Evolutionary conservation across 1,140 invertebrate genomes (phyloP), one percentile per base, ranked within the genome.

Genomic region (Aradophagus sp.): DNA sequence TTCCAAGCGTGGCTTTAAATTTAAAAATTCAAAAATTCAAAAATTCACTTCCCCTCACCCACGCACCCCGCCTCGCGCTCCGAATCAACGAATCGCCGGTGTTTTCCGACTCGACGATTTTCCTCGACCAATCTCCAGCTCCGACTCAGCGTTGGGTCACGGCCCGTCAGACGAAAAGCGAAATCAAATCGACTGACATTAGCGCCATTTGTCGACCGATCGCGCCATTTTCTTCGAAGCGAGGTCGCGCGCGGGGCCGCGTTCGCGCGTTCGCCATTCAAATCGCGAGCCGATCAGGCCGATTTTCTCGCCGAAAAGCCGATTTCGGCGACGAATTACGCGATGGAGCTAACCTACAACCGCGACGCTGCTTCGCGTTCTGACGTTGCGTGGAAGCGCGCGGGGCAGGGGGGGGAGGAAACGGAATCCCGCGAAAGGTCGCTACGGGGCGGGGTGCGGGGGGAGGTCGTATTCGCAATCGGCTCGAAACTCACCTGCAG

Each of bases 1-100:
- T 31, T 26, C 15, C 7, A 23, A 27, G 15, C 17, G 12, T 3
- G 29, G 71, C 81, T 84, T 84, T 83, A 83, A 82, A 84, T 84
- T 84, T 83, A 83, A 82, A 84, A 83, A 82, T 84, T 84, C 80
- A 83, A 84, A 83, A 77, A 83, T 84, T 84, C 79, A 82, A 84
- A 84, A 77, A 62, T 8, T 23, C 4, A 23, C n/a, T n/a, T n/a
- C n/a, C n/a, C n/a, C n/a, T n/a, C n/a, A n/a, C n/a, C n/a, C n/a
- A n/a, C n/a, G n/a, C n/a, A n/a, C n/a, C n/a, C n/a, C 4, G 20
- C 8, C 20, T 4, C 20, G 20, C 20, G 20, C 4, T 23, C 4
- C 8, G 20, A 8, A 8, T 5, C 20, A 5, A 5, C 20, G 20
- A 5, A 23, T 23, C 20, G 4, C 20, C 20, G 4, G 20, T 5